These are phyloP conservation scores for Carollia perspicillata DNA, from an alignment of 2,113 vertebrate genomes.

Conservation along the genomic window DNA sequence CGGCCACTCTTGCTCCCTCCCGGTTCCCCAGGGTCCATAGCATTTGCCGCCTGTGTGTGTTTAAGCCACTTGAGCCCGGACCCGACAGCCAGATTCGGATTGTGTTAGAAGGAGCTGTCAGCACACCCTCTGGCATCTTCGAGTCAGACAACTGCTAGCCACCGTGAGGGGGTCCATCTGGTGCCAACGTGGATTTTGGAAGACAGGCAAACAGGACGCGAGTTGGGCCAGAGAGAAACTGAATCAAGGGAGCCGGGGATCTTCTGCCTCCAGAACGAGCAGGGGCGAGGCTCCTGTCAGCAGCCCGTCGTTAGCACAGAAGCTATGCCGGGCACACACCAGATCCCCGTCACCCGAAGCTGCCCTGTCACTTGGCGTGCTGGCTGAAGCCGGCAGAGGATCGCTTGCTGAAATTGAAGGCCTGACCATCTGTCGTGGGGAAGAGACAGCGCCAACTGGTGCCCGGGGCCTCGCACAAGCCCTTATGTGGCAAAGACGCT, in stretches of 20 bases:
- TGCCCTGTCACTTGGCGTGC: conserved; percentile 74
- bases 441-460: conserved; percentile 83
- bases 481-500: conserved; percentile 85
- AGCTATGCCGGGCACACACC: conserved; percentile 81
- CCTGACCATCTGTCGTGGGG: conserved; percentile 87
- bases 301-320: conserved; percentile 79
- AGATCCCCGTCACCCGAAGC: conserved; percentile 82
- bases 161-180: conserved; percentile 77
- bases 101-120: conserved; percentile 82
- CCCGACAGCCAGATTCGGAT: conserved; percentile 79
- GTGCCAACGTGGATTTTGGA: conserved; percentile 83
- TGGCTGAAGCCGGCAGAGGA: conserved; percentile 75
- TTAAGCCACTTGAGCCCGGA: conserved; percentile 80
- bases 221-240: conserved; percentile 78
- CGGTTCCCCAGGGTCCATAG: conserved; percentile 48
- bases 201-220: conserved; percentile 81
- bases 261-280: conserved; percentile 71
- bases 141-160: conserved; percentile 82
- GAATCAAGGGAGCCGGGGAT: conserved; percentile 75
- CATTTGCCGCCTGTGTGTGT: conserved; percentile 53
- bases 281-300: conserved; percentile 77
- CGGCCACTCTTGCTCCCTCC: conserved; percentile 35
- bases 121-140: conserved; percentile 82
- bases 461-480: conserved; percentile 75
- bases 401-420: conserved; percentile 82